A percentile compares a stretch with the other conserved stretches of the same genome.
Evolutionary conservation across 2,797 vertebrate species (phyloP).

Genomic region (Pseudochaenichthys georgianus): DNA sequence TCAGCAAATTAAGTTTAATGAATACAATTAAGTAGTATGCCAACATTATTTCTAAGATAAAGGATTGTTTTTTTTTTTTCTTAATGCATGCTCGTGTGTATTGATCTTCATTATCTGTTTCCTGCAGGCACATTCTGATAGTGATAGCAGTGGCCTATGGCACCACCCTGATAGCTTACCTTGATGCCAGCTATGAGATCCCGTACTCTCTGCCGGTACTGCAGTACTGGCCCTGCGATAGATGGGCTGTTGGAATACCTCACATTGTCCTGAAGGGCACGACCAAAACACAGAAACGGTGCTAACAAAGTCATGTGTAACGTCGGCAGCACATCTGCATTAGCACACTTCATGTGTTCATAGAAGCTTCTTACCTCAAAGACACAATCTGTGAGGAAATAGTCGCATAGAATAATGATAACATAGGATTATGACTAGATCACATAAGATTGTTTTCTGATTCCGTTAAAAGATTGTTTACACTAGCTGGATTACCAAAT

Average conservation of each 20-base stretch:
- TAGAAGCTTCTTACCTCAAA: background rate
- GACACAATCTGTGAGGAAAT: background rate
- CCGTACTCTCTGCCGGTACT: constrained; percentile 86
- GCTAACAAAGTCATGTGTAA: constrained; percentile 51
- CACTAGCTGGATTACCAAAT: constrained; percentile 14
- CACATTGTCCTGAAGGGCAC: constrained; percentile 84
- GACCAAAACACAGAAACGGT: constrained; percentile 73
- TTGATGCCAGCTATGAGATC: constrained; percentile 89
- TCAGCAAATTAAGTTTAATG: background rate
- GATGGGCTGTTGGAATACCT: constrained; percentile 88
- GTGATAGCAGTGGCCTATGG: constrained; percentile 90
- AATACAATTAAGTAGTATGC: background rate
- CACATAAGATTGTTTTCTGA: background rate
- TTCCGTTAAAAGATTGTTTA: background rate
- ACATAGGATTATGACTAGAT: background rate
- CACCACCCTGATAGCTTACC: constrained; percentile 87
- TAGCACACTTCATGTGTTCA: background rate
- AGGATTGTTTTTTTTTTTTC: background rate
- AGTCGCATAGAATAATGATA: background rate
- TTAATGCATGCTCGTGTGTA: background rate
- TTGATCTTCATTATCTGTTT: constrained; percentile 31
- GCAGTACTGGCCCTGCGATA: constrained; percentile 91
- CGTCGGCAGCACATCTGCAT: background rate
- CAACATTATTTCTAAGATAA: background rate
- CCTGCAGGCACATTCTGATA: constrained; percentile 93